Conservation (phyloP, 1,140 invertebrate genomes). For the Drosophila pectinifera region DNA sequence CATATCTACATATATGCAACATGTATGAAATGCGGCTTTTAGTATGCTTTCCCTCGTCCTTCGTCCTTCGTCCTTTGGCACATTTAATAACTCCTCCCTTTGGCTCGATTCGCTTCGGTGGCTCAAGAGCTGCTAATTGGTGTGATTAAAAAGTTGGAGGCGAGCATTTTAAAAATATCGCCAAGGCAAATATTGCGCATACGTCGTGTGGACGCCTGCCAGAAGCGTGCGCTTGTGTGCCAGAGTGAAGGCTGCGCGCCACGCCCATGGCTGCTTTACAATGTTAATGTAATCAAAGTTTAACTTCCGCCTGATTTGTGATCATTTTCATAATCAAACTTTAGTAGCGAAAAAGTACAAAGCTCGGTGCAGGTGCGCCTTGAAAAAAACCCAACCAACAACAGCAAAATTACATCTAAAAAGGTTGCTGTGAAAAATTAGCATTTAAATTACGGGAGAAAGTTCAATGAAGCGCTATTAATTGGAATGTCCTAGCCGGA, state of each 20-base stretch:
- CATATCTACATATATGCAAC: not conserved
- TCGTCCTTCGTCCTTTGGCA: conserved; percentile 1
- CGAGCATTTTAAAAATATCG: conserved; percentile 48
- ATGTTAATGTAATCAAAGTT: conserved; percentile 81
- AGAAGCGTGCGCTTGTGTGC: not conserved
- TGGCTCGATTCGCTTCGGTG: conserved; percentile 17
- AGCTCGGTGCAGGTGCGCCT: conserved; percentile 51
- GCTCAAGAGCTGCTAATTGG: conserved; percentile 62
- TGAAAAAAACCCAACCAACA: conserved; percentile 16
- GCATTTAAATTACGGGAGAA: conserved; percentile 74
- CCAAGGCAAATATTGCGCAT: conserved; percentile 45
- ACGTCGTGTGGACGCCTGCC: conserved; percentile 32
- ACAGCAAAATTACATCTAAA: conserved; percentile 31
- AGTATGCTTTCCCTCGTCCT: conserved; percentile 5
- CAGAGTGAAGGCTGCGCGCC: not conserved
- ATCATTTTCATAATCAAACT: conserved; percentile 68
- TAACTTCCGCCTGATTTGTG: conserved; percentile 73
- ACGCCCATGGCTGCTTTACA: conserved; percentile 54
- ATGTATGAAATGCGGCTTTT: conserved; percentile 47
- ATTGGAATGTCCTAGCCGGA: conserved; percentile 67
- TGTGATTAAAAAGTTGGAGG: conserved; percentile 74
- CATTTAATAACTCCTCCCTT: conserved; percentile 23
- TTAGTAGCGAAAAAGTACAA: conserved; percentile 43
- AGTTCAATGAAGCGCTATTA: conserved; percentile 78
- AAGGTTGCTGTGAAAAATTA: conserved; percentile 66